Conservation (phyloP, 2,888 invertebrate species). For the Eurois occulta region DNA sequence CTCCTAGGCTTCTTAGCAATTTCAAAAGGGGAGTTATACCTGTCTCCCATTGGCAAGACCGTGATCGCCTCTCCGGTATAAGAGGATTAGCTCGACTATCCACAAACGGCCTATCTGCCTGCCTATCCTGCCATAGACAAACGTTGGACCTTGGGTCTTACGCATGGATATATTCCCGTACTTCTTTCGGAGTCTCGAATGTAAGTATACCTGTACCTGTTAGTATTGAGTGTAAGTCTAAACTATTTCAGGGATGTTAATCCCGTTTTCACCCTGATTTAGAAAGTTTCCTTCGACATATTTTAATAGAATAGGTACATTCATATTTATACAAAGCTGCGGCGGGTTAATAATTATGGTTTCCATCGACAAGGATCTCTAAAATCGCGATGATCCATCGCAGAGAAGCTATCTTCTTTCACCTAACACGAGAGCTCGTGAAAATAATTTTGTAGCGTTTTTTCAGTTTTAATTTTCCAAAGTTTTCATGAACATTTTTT, state of each 20-base stretch:
- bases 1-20: background rate
- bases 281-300: no score
- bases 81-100: slow-evolving; percentile 9
- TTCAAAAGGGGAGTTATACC: background rate
- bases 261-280: background rate
- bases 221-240: background rate
- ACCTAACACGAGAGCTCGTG: slow-evolving; percentile 54
- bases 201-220: background rate
- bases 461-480: slow-evolving; percentile 57
- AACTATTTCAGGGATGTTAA: background rate
- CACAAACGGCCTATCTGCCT: background rate
- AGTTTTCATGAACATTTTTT: slow-evolving; percentile 57
- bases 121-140: background rate
- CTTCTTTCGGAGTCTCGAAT: background rate
- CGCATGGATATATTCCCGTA: background rate
- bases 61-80: slow-evolving; percentile 8
- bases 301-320: background rate
- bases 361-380: slow-evolving; percentile 58
- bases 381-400: slow-evolving; percentile 63
- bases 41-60: background rate
- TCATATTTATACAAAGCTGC: background rate
- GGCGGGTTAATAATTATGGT: background rate
- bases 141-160: background rate
- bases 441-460: slow-evolving; percentile 58
- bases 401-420: slow-evolving; percentile 63